Conservation (phyloP, 2,888 invertebrate species). For the Drosophila aldrichi region DNA sequence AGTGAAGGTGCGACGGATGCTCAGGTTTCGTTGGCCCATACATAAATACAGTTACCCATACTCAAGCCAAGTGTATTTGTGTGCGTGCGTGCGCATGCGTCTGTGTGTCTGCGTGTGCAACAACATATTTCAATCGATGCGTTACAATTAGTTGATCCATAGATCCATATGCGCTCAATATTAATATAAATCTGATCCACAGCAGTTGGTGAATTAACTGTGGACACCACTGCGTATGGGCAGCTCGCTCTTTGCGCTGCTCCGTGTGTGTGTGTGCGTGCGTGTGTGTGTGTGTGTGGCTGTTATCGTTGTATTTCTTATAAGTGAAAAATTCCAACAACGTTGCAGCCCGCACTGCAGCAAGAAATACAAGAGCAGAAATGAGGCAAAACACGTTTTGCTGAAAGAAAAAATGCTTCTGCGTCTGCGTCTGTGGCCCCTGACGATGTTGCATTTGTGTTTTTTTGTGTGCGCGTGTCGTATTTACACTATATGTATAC, state of each 20-base stretch:
- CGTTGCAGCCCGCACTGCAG: constrained; percentile 65
- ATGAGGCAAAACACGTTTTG: constrained; percentile 80
- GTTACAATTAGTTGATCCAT: constrained; percentile 15
- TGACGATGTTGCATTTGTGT: constrained; percentile 61
- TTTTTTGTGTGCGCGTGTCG: constrained; percentile 60
- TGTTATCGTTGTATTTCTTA: constrained; percentile 70
- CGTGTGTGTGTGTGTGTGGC: constrained; percentile 21
- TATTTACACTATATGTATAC: constrained; percentile 43
- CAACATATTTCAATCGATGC: constrained; percentile 28
- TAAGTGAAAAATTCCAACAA: constrained; percentile 80
- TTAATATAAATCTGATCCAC: constrained; percentile 25
- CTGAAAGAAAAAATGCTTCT: constrained; percentile 68
- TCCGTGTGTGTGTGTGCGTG: constrained; percentile 10
- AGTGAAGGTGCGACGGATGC: constrained; percentile 74
- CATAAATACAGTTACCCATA: constrained; percentile 37
- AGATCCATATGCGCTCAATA: background rate
- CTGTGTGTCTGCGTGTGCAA: constrained; percentile 16
- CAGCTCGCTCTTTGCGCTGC: constrained; percentile 21
- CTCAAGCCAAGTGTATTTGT: constrained; percentile 19
- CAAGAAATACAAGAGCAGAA: constrained; percentile 65
- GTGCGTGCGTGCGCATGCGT: constrained; percentile 10
- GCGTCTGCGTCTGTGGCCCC: constrained; percentile 55
- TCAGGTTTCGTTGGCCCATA: constrained; percentile 55
- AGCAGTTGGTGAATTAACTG: constrained; percentile 43
- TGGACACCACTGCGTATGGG: constrained; percentile 42